These are phyloP conservation scores for Etia nguti DNA, from an alignment of 2,113 vertebrate species.

Conservation along the genomic window DNA sequence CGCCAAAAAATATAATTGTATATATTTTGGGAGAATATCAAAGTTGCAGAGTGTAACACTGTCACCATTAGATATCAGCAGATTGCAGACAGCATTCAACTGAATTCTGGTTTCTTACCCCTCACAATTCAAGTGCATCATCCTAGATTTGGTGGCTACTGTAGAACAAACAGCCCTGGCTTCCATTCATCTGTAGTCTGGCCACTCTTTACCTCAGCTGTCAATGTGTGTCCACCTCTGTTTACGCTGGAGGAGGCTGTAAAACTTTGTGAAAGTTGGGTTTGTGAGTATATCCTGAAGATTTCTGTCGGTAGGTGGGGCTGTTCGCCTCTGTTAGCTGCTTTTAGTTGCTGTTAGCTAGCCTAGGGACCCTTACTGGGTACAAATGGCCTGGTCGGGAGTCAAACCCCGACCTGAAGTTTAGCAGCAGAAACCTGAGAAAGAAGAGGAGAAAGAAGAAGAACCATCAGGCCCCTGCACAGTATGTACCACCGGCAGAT, in stretches of 20 bases:
- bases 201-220: background rate
- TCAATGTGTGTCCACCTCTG: background rate
- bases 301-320: background rate
- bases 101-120: background rate
- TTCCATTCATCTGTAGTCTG: background rate
- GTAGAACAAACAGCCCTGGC: background rate
- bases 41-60: background rate
- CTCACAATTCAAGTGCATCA: background rate
- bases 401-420: background rate
- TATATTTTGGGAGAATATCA: background rate
- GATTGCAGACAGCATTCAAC: too few species aligned
- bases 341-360: background rate
- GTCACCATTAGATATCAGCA: background rate
- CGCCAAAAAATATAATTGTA: background rate
- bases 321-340: background rate
- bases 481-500: background rate
- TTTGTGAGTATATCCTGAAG: background rate
- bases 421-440: background rate
- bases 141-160: background rate
- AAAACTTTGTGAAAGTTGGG: background rate
- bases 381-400: background rate
- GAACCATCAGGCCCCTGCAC: fast-evolving
- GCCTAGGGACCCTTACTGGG: background rate
- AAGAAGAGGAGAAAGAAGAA: background rate
- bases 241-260: background rate